Base-by-base conservation (phyloP, 2,888 invertebrate species). In the Epistrophe grossulariae region DNA sequence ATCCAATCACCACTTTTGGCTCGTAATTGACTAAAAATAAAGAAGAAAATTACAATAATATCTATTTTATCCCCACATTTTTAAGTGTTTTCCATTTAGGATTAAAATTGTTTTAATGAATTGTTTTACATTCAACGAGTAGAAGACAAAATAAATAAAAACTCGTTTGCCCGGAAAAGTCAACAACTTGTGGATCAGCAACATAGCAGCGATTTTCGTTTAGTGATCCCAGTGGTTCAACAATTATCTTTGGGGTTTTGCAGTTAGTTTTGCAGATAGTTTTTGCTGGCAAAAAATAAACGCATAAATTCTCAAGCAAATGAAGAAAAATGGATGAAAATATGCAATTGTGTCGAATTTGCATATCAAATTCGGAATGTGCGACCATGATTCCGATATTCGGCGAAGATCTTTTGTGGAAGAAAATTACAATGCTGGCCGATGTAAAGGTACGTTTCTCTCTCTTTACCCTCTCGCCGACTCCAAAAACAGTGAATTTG, bases 321-420 rank as follows among this genome's bases (percentile, higher is more conserved):
- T 82, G 87, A 78, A 73, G 83, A 68, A 88, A 84, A 82, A 89
- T 89, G 89, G 89, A 89, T 76, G 87, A 87, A 70, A 90, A 90
- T 90, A 89, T 90, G 64, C 91, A 91, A 90, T 90, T 92, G 82
- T 92, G 92, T 88, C 92, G 92, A 89, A 93, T 93, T 90, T 92
- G 92, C 91, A 92, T 93, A 82, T 90, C 91, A 88, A 90, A 92
- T 89, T 89, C 90, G 89, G 91, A 90, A 88, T 90, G 90, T 81
- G 90, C 91, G 88, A 91, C 92, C 90, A 92, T 92, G 92, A 91
- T 93, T 87, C 91, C 93, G 88, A 93, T 92, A 88, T 92, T 93
- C 87, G 92, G 93, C 84, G 92, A 93, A 90, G 93, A 92, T 88
- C 91, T 90, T 48, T 88, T 92, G 60, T 92, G 92, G 92, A 91